Evolutionary conservation across 1,140 invertebrate genomes (phyloP), one percentile per base, ranked within the genome.

Genomic region (Chionoecetes opilio): DNA sequence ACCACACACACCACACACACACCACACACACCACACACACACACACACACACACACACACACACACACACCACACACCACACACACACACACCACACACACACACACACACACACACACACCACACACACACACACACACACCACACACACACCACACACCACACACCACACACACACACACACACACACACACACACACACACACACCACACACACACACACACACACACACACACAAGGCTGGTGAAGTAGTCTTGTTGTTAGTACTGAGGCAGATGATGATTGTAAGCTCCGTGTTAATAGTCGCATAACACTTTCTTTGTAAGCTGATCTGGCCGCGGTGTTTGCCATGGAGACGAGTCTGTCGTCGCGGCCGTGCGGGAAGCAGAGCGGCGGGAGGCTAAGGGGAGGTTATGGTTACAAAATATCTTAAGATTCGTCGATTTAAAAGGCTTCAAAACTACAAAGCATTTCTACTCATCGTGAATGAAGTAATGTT

Each of bases 141-240:
- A n/a, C n/a, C 82, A 85, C 82, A 85, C 82, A 85, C 82, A 85
- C 82, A 85, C n/a, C 82, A 34, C 29, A 85, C 32, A 75, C 63
- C 63, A 26, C 21, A 75, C 63, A n/a, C 6, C 21, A 75, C 63
- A 75, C 63, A n/a, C 0, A 75, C 63, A 75, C 63, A n/a, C 0
- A 84, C 82, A 84, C 82, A 84, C 82, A 85, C 82, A 85, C 82
- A 85, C 82, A 85, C 82, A 85, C 82, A 85, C 82, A 85, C 82
- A 85, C 82, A 85, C 82, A 85, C 82, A 85, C 82, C 82, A 34
- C 29, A 85, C 32, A 75, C 63, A 75, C 63, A 26, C 21, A 75
- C 63, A n/a, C 6, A 75, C 21, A 75, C 63, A 75, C 63, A n/a
- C 0, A 75, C 63, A 75, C 63, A n/a, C n/a, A n/a, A 11, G n/a